Evolutionary conservation across 2,888 invertebrate genomes (phyloP).

Genomic region (Germaria angustata): DNA sequence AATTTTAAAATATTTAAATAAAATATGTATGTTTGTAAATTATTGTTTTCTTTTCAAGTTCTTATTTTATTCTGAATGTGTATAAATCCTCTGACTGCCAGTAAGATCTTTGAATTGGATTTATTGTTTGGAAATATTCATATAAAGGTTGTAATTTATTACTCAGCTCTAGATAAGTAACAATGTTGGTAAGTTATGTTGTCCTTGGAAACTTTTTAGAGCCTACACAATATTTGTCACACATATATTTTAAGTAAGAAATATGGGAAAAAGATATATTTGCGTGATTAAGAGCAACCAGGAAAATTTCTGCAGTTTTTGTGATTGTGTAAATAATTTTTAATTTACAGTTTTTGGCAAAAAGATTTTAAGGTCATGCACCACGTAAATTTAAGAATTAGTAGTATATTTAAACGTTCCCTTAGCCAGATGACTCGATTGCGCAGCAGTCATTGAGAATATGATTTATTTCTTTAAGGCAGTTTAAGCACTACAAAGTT

Average conservation of each 20-base stretch:
- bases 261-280: slow-evolving; percentile 14
- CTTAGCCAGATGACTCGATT: too few species aligned
- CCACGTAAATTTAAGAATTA: too few species aligned
- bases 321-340: background rate
- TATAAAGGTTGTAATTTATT: slow-evolving; percentile 53
- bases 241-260: slow-evolving; percentile 25
- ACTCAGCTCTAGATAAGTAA: slow-evolving; percentile 17
- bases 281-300: slow-evolving; percentile 19
- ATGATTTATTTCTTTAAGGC: too few species aligned
- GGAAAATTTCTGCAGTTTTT: background rate
- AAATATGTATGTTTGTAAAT: background rate
- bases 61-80: background rate
- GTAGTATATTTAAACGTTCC: too few species aligned
- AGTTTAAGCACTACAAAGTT: too few species aligned
- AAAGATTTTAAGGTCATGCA: background rate
- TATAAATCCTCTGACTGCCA: background rate
- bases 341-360: background rate
- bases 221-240: slow-evolving; percentile 53
- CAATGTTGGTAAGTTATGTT: slow-evolving; percentile 1
- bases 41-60: background rate
- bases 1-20: slow-evolving; percentile 34
- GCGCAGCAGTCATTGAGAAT: too few species aligned
- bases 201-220: slow-evolving; percentile 43
- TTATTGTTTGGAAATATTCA: slow-evolving; percentile 38
- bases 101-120: slow-evolving; percentile 40